Evolutionary conservation across 2,797 vertebrate species (phyloP).

Genomic region (Sternotherus odoratus): DNA sequence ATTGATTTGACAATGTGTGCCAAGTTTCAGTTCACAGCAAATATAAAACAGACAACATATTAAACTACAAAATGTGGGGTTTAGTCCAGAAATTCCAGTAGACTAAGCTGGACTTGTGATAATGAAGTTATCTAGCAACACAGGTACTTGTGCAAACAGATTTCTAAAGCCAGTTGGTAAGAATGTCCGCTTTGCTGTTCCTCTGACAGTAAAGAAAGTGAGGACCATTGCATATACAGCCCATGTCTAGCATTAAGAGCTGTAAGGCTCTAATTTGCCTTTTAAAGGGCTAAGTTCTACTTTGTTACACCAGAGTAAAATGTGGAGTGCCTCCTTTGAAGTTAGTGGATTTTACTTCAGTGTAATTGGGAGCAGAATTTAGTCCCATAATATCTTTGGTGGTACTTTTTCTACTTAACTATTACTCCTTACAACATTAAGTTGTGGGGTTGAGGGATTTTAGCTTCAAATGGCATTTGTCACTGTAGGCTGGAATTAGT

Average conservation of each 20-base stretch:
- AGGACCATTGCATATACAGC: not conserved
- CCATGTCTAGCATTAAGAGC: slow-evolving; percentile 30
- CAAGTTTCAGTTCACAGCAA: slow-evolving; percentile 48
- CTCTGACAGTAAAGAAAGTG: not conserved
- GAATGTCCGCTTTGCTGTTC: slow-evolving; percentile 3
- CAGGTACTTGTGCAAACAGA: slow-evolving; percentile 36
- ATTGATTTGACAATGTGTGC: slow-evolving; percentile 62
- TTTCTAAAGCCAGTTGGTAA: not conserved
- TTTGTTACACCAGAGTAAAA: slow-evolving; percentile 27
- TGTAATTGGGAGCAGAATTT: not conserved
- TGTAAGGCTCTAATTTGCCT: slow-evolving; percentile 21
- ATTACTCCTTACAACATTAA: not conserved
- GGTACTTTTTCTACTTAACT: not conserved
- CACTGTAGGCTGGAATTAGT: not conserved
- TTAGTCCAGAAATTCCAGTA: slow-evolving; percentile 44
- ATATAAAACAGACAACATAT: slow-evolving; percentile 32
- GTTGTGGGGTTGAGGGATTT: not conserved
- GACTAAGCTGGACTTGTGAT: not conserved
- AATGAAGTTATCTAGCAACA: not conserved
- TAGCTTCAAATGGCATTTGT: not conserved
- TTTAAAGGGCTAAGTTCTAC: slow-evolving; percentile 7
- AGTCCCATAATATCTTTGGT: not conserved
- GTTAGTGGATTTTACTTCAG: not conserved
- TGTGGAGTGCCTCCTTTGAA: not conserved
- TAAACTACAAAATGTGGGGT: slow-evolving; percentile 40